Percentiles rank a stretch among this genome's conserved stretches.
These are phyloP conservation scores for Hycleus phaleratus DNA, from an alignment of 1,140 invertebrate genomes.

Conservation along the genomic window DNA sequence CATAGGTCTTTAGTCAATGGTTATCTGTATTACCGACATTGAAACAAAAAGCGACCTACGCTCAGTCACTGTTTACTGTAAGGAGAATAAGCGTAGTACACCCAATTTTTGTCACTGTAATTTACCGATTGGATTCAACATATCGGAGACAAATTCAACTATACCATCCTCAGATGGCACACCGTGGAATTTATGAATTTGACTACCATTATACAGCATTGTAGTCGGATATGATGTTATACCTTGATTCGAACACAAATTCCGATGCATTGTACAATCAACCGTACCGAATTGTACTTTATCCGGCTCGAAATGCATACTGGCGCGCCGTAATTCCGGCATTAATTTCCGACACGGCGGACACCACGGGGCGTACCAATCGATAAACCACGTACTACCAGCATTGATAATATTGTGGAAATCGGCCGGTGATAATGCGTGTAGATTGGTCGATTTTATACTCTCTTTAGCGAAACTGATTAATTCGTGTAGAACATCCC, in stretches of 20 bases:
- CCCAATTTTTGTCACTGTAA: neutral
- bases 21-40: too few species aligned
- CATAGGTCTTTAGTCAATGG: too few species aligned
- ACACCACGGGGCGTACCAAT: slow-evolving; percentile 80
- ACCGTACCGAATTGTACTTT: slow-evolving; percentile 58
- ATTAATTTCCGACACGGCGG: slow-evolving; percentile 70
- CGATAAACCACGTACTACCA: slow-evolving; percentile 59
- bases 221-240: slow-evolving; percentile 68
- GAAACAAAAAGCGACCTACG: too few species aligned
- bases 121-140: slow-evolving; percentile 45
- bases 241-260: slow-evolving; percentile 52
- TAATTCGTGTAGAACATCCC: slow-evolving; percentile 55
- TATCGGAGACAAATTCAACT: slow-evolving; percentile 61
- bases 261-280: slow-evolving; percentile 51
- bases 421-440: slow-evolving; percentile 53
- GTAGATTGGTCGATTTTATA: slow-evolving; percentile 53
- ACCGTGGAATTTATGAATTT: slow-evolving; percentile 53
- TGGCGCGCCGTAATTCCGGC: slow-evolving; percentile 64
- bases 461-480: slow-evolving; percentile 61
- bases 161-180: slow-evolving; percentile 52
- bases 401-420: slow-evolving; percentile 46
- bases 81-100: too few species aligned
- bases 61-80: too few species aligned
- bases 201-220: slow-evolving; percentile 59
- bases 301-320: slow-evolving; percentile 46